Conservation (phyloP, 2,113 vertebrate genomes). For the Embiotoca jacksoni region DNA sequence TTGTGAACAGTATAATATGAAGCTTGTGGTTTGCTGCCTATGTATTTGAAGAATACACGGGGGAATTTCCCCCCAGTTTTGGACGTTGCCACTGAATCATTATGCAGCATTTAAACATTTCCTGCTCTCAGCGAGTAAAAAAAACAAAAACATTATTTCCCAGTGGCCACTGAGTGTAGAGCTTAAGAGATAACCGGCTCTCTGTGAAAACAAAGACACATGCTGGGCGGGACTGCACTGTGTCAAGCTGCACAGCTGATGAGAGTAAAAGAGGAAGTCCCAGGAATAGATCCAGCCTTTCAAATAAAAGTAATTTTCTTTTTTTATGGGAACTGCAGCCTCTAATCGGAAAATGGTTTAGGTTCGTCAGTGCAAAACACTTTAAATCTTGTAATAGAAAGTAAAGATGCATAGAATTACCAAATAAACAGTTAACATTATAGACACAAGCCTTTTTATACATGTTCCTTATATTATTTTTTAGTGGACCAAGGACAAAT, state of each 20-base stretch:
- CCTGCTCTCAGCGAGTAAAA: neutral
- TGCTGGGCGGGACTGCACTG: neutral
- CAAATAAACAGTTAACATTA: too few relatives aligned
- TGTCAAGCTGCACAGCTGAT: conserved; percentile 3
- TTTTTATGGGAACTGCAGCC: neutral
- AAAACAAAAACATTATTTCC: neutral
- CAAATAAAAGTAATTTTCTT: conserved; percentile 28
- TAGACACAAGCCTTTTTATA: too few relatives aligned
- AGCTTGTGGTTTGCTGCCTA: neutral
- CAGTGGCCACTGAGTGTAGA: too few relatives aligned
- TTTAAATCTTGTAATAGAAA: too few relatives aligned
- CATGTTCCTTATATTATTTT: too few relatives aligned
- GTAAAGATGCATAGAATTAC: too few relatives aligned
- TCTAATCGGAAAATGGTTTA: neutral
- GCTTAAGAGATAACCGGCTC: fast-evolving
- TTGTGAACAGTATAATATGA: neutral
- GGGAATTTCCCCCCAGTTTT: neutral
- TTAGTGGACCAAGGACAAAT: too few relatives aligned
- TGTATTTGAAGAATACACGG: neutral
- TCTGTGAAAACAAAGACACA: conserved; percentile 59
- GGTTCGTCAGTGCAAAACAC: neutral
- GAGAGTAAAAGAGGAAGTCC: neutral
- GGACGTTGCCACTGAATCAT: fast-evolving
- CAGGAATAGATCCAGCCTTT: neutral
- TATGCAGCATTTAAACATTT: neutral